Base-by-base conservation (phyloP, 2,113 vertebrate genomes). In the Embiotoca jacksoni region DNA sequence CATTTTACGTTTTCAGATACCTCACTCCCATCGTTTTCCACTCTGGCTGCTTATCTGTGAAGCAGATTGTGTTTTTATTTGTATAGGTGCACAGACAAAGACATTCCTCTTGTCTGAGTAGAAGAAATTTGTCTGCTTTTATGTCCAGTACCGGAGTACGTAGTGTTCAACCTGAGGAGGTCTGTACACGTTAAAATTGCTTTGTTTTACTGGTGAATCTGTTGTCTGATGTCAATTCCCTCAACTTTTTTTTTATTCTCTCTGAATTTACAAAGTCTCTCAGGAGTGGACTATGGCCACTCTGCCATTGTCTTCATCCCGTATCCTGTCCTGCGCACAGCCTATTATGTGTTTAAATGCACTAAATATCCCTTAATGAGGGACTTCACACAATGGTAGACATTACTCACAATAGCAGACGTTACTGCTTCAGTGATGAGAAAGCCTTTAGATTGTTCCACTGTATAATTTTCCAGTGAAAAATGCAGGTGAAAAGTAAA, bases 381-480 rank as follows among this genome's bases (percentile, higher is more conserved):
- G 63, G 75, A 75, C 56, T 46, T 80, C 46, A 61, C 14, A 52
- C 70, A 83, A 74, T 72, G 49, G 47, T 44, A 90, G 83, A 86
- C 75, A 46, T 88, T 77, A 89, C 67, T 62, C 88, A 83, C 63
- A 81, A 83, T 74, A 71, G 83, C 68, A 90, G 84, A 88, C 79
- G 1, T 83, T 75, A 86, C 84, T 75, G 62, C 44, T 31, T 62
- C 33, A 53, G 49, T 52, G 70, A 39, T 68, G 37, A 46, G 56
- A 62, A 69, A 49, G 47, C 33, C 59, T 63, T 30, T n/a, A 50
- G 15, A 39, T 61, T 65, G 14, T 70, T 46, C 47, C 4, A n/a
- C 23, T 23, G 7, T 78, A 62, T 84, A 57, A 72, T 86, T 86
- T 75, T 4, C 39, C 54, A 14, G 36, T 33, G 16, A 75, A 75